A percentile compares a stretch with the other conserved stretches of the same genome.
These are phyloP conservation scores for Cherax quadricarinatus DNA, from an alignment of 1,140 invertebrate species.

Conservation along the genomic window DNA sequence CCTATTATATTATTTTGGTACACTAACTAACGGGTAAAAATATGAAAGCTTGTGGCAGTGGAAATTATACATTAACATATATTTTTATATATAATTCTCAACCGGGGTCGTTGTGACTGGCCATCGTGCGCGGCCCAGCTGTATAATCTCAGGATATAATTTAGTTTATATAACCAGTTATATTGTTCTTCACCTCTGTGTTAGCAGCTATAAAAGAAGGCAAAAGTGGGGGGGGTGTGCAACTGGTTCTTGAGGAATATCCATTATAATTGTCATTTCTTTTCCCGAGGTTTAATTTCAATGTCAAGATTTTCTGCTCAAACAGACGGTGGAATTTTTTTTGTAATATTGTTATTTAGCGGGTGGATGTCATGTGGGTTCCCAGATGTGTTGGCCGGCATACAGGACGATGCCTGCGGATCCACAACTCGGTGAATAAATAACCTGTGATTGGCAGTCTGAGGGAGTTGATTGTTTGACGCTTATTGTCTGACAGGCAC, in stretches of 20 bases:
- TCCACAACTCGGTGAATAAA: too few relatives aligned
- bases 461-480: too few relatives aligned
- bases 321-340: background rate
- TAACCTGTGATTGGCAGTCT: too few relatives aligned
- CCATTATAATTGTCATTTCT: conserved; percentile 8
- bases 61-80: conserved; percentile 23
- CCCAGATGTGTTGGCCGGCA: background rate
- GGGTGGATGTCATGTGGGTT: background rate
- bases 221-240: background rate
- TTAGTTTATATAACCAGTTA: conserved; percentile 13
- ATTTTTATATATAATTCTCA: conserved; percentile 11
- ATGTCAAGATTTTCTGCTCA: conserved; percentile 9
- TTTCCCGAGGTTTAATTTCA: background rate
- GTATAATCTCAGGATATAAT: conserved; percentile 6
- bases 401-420: background rate
- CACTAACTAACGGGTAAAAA: background rate
- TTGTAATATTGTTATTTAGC: background rate
- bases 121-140: background rate
- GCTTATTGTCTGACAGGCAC: too few relatives aligned
- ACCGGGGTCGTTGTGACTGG: background rate
- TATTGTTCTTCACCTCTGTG: conserved; percentile 8
- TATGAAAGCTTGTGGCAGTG: background rate
- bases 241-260: background rate
- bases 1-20: conserved; percentile 7
- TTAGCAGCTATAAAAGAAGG: conserved; percentile 5